Base-by-base conservation (phyloP, 2,113 vertebrate genomes). In the Athene noctua region DNA sequence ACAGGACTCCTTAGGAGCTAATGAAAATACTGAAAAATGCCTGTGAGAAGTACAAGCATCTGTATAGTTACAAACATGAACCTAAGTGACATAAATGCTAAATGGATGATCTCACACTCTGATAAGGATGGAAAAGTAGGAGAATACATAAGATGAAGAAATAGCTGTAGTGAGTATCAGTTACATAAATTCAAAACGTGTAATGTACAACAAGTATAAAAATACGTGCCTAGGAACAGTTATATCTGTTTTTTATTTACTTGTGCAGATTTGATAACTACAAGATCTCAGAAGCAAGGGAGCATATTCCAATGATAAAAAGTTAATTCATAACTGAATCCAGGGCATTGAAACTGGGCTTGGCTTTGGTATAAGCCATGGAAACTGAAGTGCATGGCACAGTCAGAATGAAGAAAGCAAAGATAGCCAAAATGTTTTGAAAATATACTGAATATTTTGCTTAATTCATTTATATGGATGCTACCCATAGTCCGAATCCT, bases 151-250 rank as follows among this genome's bases (percentile, higher is more conserved):
- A 86, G 13, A n/a, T 55, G 1, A 75, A 84, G n/a, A 65, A 57
- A 49, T 27, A 75, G 4, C 9, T 59, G 15, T 42, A 58, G 9
- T 55, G 17, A 58, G 15, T 36, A 27, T 51, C n/a, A 67, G n/a
- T 74, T 73, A 47, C 18, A 27, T 67, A 74, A 74, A 74, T 78
- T 46, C 18, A 63, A 86, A 81, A 80, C 0, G 1, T 42, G 13
- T 58, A 34, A 47, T 49, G 0, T 52, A 72, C 5, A 29, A n/a
- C 5, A 30, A 0, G 0, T 21, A 57, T 6, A n/a, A 72, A 81
- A 42, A 68, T 44, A n/a, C 3, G 11, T 49, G 30, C 13, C 26
- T 62, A 63, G 27, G n/a, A 88, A 47, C 6, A 66, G 19, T 22
- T 38, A 17, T 61, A 8, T 36, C 25, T 44, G 7, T 2, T 62